Conservation (phyloP, 2,888 invertebrate species). For the Caenorhabditis sp. region DNA sequence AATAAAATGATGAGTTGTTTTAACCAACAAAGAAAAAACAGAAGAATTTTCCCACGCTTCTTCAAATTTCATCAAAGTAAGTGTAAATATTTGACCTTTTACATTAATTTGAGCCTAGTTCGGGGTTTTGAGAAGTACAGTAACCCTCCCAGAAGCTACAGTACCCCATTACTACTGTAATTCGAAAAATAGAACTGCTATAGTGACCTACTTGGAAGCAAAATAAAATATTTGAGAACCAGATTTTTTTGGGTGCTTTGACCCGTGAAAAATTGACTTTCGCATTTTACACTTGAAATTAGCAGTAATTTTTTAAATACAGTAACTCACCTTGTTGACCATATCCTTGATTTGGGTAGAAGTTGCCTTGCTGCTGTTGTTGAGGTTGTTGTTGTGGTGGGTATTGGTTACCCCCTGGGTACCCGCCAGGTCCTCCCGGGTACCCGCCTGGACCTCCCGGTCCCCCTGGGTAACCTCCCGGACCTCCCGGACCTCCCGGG, state of each 20-base stretch:
- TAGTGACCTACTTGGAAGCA: too few relatives aligned
- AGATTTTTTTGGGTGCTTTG: too few relatives aligned
- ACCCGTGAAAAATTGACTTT: too few relatives aligned
- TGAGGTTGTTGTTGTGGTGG: slow-evolving; percentile 13
- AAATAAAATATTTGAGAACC: too few relatives aligned
- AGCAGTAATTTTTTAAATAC: too few relatives aligned
- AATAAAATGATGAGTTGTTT: not conserved
- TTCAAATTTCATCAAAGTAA: not conserved
- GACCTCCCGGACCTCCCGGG: slow-evolving; percentile 7
- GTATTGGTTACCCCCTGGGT: slow-evolving; percentile 31
- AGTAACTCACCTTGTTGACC: slow-evolving; percentile 20
- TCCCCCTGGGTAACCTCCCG: slow-evolving; percentile 7
- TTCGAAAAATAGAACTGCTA: not conserved
- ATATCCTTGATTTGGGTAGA: slow-evolving; percentile 24
- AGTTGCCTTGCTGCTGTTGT: not conserved
- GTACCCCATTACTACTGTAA: not conserved
- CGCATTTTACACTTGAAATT: not conserved
- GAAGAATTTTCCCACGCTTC: not conserved
- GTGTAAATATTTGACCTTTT: too few relatives aligned
- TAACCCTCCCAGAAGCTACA: not conserved
- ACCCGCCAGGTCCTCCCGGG: slow-evolving; percentile 6
- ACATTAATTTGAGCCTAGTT: too few relatives aligned
- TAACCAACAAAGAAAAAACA: too few relatives aligned
- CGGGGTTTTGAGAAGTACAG: not conserved
- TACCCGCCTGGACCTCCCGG: slow-evolving; percentile 16